These are phyloP conservation scores for Apis mellifera DNA, from an alignment of 1,140 invertebrate species.

Conservation along the genomic window Amel_HAv3.1 CM009936.2:13185001-13185500, in stretches of 20 bases:
- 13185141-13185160: neutral
- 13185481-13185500: neutral
- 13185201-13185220: neutral
- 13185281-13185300: neutral
- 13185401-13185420: constrained; percentile 1
- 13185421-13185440: constrained; percentile 37
- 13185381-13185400: neutral
- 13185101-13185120: no score
- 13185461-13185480: neutral
- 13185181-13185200: neutral
- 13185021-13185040: no score
- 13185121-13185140: no score
- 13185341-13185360: constrained; percentile 38
- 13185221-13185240: neutral
- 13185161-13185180: neutral
- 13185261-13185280: neutral
- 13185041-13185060: no score
- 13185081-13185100: no score
- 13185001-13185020: neutral
- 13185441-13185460: constrained; percentile 21
- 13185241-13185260: neutral
- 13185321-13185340: neutral
- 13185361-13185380: constrained; percentile 43
- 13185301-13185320: neutral
- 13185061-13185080: no score